phyloP scores from a whole-genome alignment of 2,888 invertebrate genomes.

The Nudaria mundana region DNA sequence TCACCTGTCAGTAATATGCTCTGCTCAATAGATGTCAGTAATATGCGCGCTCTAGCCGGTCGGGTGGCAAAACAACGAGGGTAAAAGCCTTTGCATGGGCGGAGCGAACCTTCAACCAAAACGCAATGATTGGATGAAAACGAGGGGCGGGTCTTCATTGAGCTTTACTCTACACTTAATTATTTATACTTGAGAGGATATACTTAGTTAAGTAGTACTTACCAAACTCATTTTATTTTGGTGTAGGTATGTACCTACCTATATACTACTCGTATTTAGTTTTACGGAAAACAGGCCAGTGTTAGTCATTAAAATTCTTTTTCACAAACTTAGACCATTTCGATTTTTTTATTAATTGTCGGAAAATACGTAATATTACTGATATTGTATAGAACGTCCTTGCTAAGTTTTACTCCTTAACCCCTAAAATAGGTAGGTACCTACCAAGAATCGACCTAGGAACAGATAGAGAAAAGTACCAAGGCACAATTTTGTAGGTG shows the following conservation, averaged over 20 bases:
- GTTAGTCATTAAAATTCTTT: neutral
- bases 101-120: slow-evolving; percentile 43
- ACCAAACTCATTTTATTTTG: slow-evolving; percentile 14
- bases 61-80: slow-evolving; percentile 40
- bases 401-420: no score
- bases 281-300: neutral
- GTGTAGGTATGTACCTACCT: neutral
- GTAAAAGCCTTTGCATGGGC: slow-evolving; percentile 38
- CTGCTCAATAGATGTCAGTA: slow-evolving; percentile 13
- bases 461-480: no score
- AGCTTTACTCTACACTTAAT: slow-evolving; percentile 27
- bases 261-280: no score
- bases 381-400: no score
- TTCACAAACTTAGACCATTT: no score
- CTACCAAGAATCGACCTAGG: no score
- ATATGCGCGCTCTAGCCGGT: no score
- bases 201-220: no score
- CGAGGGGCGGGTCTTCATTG: slow-evolving; percentile 38
- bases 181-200: slow-evolving; percentile 36
- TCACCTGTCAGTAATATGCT: slow-evolving; percentile 16
- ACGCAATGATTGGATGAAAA: slow-evolving; percentile 42
- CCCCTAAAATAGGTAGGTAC: no score
- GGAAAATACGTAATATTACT: no score
- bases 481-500: no score
- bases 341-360: no score